phyloP scores from a whole-genome alignment of 2,113 vertebrate genomes.

The Alces alces region DNA sequence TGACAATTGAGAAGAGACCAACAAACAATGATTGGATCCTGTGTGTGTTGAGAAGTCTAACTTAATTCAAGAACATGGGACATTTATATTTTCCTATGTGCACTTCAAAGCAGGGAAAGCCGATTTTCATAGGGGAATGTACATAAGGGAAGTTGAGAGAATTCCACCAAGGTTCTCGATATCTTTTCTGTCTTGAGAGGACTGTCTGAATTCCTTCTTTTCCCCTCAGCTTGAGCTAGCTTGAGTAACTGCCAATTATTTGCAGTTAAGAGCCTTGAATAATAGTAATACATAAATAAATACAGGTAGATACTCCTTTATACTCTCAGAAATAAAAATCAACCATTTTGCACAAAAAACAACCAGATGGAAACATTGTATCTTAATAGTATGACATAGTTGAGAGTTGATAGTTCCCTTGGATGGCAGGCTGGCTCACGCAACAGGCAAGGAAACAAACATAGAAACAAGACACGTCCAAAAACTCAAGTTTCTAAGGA shows the following conservation, averaged over 20 bases:
- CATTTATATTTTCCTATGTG: not conserved
- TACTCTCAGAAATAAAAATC: not conserved
- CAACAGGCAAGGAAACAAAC: not conserved
- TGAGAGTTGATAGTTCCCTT: not conserved
- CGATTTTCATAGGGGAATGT: not conserved
- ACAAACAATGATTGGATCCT: not conserved
- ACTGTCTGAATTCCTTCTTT: not conserved
- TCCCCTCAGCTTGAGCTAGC: not conserved
- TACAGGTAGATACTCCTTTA: not conserved
- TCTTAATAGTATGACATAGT: not conserved
- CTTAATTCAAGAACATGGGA: not conserved
- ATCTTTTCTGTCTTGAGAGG: not conserved
- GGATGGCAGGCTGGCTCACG: not conserved
- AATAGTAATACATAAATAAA: not conserved
- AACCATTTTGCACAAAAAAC: not conserved
- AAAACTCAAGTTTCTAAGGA: not conserved
- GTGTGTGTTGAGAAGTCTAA: not conserved
- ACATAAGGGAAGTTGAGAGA: not conserved
- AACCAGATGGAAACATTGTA: not conserved
- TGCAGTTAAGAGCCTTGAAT: not conserved
- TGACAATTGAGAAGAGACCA: not conserved
- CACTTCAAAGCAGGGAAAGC: not conserved
- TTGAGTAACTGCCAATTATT: not conserved
- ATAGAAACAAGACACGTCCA: not conserved
- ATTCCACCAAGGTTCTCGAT: not conserved